Conservation (phyloP, 2,888 invertebrate genomes). For the Gortyna flavago region DNA sequence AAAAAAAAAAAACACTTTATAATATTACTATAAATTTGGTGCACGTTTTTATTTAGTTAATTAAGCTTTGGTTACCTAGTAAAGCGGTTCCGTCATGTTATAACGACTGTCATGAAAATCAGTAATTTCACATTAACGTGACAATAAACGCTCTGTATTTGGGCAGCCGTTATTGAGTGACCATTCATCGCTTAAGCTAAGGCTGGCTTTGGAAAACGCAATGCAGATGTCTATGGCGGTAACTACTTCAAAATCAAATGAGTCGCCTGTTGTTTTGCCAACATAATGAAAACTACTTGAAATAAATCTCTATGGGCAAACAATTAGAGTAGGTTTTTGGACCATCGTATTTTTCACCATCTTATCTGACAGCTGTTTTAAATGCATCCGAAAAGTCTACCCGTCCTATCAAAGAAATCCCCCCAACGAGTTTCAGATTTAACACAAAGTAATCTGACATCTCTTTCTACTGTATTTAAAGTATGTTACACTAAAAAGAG, state of each 20-base stretch:
- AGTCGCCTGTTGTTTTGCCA: neutral
- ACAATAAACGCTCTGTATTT: neutral
- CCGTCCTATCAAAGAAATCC: neutral
- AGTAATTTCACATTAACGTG: neutral
- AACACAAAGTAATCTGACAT: conserved; percentile 11
- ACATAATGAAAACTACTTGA: neutral
- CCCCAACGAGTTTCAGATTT: neutral
- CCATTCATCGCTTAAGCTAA: neutral
- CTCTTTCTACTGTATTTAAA: neutral
- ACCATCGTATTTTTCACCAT: neutral
- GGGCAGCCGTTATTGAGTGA: neutral
- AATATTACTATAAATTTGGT: neutral
- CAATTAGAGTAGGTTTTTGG: neutral
- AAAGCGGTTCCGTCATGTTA: no score
- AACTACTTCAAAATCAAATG: neutral
- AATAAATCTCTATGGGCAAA: neutral
- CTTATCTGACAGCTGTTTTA: neutral
- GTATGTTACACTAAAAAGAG: conserved; percentile 38
- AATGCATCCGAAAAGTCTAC: neutral
- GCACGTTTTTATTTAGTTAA: neutral
- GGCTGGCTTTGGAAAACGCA: neutral
- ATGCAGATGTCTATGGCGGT: neutral
- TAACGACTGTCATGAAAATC: no score
- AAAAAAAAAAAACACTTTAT: no score
- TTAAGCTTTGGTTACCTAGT: no score